These are phyloP conservation scores for Tinamus major DNA, from an alignment of 2,797 vertebrate species.

Conservation along the genomic window DNA sequence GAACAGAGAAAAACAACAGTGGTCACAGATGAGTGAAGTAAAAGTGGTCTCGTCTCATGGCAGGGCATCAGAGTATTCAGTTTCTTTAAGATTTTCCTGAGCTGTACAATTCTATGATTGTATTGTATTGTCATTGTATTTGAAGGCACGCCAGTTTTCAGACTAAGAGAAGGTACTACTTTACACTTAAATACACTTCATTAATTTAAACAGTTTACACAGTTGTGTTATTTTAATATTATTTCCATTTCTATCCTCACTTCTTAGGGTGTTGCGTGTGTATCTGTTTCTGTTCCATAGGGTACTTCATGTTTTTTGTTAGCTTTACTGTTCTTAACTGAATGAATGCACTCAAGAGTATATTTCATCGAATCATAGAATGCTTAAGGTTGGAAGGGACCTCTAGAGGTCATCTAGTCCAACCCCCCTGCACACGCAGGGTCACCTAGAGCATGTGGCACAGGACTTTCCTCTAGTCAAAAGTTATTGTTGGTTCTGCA, in stretches of 20 bases:
- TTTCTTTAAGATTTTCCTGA: background rate
- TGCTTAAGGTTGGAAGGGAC: too few species aligned
- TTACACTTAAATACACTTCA: too few species aligned
- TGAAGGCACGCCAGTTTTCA: constrained; percentile 14
- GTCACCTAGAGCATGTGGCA: background rate
- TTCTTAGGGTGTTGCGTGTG: too few species aligned
- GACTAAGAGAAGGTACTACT: background rate
- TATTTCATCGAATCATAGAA: too few species aligned
- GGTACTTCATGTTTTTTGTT: background rate
- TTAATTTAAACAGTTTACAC: background rate
- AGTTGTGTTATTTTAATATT: constrained; percentile 4
- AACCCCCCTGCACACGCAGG: too few species aligned
- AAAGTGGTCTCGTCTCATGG: background rate
- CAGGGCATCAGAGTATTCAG: background rate
- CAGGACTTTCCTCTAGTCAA: background rate
- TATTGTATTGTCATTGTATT: background rate
- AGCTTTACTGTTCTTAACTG: background rate
- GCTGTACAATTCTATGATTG: background rate
- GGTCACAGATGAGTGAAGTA: background rate
- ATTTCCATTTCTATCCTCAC: background rate
- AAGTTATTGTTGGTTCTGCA: background rate
- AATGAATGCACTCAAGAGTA: background rate
- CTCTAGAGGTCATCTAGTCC: too few species aligned
- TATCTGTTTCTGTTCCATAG: background rate
- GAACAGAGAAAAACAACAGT: background rate